Base-by-base conservation (phyloP, 2,797 vertebrate species). In the Florisuga fusca region DNA sequence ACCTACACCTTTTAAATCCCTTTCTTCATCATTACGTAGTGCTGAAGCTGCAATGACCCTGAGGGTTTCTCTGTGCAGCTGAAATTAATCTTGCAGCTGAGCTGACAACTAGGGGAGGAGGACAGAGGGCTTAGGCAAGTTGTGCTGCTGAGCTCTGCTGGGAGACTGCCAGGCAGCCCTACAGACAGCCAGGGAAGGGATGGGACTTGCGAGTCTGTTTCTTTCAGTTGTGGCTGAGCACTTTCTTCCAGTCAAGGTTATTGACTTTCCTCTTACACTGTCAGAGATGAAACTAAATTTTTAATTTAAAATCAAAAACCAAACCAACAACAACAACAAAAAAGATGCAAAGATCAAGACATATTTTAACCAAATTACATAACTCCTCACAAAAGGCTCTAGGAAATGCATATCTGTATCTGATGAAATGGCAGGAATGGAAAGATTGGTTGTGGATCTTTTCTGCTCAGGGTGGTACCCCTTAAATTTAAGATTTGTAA, bases 61-160 rank as follows among this genome's bases (percentile, higher is more conserved):
- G 2, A 87, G 17, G 53, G 55, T 79, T 11, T 4, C 34, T 72
- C 29, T 75, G 43, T 78, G 69, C 29, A 84, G 19, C 22, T 75
- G 74, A 43, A 89, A 46, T 17, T 58, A 46, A 46, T 48, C 43
- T 90, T 81, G 45, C 36, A 85, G 64, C 31, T 41, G 83, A 78
- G 16, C 16, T 81, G 67, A 84, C 45, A 19, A 7, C 34, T 36
- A 14, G 0, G 0, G 5, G 14, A 63, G 19, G 12, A 83, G 20
- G 46, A 72, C n/a, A 80, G 15, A 58, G 43, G 46, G 11, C 15
- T 95, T n/a, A 34, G 29, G 21, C 26, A 72, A 75, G 45, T 18
- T 0, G 0, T 23, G 48, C 31, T 72, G 20, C 9, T 75, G 67
- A 68, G 34, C 10, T 74, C 27, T 69, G 53, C 1, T 67, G 77